Evolutionary conservation across 2,113 vertebrate genomes (phyloP).

Genomic region (Sceloporus tristichus): DNA sequence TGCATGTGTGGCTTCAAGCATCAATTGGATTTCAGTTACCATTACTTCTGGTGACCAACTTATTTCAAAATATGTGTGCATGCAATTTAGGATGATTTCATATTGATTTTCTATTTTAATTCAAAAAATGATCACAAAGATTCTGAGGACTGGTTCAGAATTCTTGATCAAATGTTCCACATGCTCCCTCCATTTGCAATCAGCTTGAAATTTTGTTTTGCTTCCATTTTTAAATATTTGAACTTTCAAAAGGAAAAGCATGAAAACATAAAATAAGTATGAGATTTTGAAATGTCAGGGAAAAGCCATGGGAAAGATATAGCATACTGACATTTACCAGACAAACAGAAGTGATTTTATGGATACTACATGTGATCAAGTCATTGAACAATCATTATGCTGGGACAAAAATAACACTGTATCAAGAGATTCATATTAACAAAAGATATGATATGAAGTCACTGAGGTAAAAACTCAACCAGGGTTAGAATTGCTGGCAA

Average conservation of each 20-base stretch:
- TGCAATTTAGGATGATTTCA: background rate
- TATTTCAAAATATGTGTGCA: too few relatives aligned
- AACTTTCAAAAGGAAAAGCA: background rate
- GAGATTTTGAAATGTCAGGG: background rate
- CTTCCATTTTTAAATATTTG: background rate
- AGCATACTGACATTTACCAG: background rate
- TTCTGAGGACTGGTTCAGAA: background rate
- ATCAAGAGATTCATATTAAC: background rate
- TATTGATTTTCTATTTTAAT: background rate
- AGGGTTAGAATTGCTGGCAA: background rate
- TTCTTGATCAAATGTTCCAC: background rate
- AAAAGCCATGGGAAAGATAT: background rate
- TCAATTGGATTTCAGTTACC: too few relatives aligned
- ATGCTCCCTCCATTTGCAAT: background rate
- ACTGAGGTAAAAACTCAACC: background rate
- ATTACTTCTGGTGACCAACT: too few relatives aligned
- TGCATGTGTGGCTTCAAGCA: too few relatives aligned
- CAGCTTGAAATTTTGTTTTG: background rate
- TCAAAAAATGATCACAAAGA: background rate
- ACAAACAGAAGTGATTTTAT: background rate
- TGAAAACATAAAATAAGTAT: background rate
- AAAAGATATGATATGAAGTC: background rate
- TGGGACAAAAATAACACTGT: background rate
- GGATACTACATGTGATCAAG: background rate
- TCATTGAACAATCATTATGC: background rate